Conservation (phyloP, 2,113 vertebrate species). For the Pygoscelis adeliae region DNA sequence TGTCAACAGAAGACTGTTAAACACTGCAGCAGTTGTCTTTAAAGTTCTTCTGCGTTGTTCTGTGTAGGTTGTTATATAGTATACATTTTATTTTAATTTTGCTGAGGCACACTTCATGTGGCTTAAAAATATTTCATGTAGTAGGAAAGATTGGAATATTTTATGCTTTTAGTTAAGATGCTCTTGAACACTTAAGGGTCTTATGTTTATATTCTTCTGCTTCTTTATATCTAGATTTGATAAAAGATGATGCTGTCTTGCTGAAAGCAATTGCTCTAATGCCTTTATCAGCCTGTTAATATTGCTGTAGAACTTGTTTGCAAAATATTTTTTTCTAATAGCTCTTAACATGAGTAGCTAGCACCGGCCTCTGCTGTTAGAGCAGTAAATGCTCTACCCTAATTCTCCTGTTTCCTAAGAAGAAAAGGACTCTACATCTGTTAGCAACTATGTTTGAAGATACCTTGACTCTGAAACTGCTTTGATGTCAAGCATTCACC, state of each 20-base stretch:
- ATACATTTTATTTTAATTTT: not conserved
- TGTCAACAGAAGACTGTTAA: not conserved
- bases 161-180: not conserved
- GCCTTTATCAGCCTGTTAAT: not conserved
- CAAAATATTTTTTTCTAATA: not conserved
- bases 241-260: not conserved
- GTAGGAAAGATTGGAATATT: not conserved
- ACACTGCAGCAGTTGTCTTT: not conserved
- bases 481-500: not conserved
- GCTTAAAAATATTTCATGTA: not conserved
- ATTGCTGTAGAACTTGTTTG: not conserved
- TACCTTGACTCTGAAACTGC: not conserved
- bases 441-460: not conserved
- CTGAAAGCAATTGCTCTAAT: not conserved
- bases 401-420: not conserved
- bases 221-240: not conserved
- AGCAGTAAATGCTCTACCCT: not conserved
- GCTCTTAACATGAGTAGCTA: not conserved
- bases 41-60: not conserved
- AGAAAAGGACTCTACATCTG: not conserved
- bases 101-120: accelerated
- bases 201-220: not conserved
- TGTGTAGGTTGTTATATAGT: not conserved
- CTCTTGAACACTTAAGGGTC: not conserved
- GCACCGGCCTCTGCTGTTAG: not conserved